Evolutionary conservation across 1,140 invertebrate species (phyloP).

Genomic region (Hormaphis cornu): DNA sequence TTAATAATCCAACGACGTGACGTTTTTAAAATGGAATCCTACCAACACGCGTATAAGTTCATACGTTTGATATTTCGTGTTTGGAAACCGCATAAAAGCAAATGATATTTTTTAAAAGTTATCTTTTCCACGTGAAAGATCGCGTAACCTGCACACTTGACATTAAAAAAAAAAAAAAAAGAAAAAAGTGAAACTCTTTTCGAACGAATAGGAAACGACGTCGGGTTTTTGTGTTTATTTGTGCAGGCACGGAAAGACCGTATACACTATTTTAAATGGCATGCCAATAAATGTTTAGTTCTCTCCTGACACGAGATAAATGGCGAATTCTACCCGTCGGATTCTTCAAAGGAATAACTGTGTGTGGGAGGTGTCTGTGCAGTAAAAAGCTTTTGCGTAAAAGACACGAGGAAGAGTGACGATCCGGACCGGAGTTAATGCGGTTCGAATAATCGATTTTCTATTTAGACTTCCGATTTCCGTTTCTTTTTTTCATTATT

Average conservation of each 20-base stretch:
- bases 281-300: slow-evolving; percentile 18
- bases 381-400: background rate
- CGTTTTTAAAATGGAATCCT: no score
- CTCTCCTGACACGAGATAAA: slow-evolving; percentile 14
- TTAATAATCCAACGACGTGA: no score
- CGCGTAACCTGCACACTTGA: background rate
- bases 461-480: background rate
- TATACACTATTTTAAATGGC: slow-evolving; percentile 5
- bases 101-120: no score
- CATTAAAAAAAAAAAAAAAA: background rate
- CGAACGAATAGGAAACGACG: background rate
- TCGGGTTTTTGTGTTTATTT: slow-evolving; percentile 12
- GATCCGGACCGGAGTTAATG: background rate
- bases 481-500: background rate
- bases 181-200: background rate
- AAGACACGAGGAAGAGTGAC: background rate
- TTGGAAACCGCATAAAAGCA: no score
- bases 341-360: slow-evolving; percentile 13
- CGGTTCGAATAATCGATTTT: background rate
- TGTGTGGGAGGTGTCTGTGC: background rate
- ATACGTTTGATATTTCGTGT: no score
- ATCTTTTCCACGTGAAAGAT: background rate
- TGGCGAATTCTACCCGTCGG: slow-evolving; percentile 3
- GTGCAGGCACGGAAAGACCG: background rate
- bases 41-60: no score